A percentile compares a stretch with the other conserved stretches of the same genome.
These are phyloP conservation scores for Eupithecia vulgata DNA, from an alignment of 2,888 invertebrate genomes.

Conservation along the genomic window DNA sequence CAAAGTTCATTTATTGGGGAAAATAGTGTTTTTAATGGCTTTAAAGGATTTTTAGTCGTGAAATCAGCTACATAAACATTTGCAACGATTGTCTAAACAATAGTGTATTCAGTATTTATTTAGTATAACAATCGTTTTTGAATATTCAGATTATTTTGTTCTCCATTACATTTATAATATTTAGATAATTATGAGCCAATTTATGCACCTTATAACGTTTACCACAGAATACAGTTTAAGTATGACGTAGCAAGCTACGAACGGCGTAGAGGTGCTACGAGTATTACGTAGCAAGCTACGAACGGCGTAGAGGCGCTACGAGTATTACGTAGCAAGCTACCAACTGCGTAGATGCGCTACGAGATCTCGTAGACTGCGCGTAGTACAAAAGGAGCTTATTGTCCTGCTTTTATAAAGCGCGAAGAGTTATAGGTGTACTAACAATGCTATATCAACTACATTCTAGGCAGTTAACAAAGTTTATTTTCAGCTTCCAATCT, in stretches of 20 bases:
- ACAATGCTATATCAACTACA: not conserved
- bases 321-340: slow-evolving; percentile 52
- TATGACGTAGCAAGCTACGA: slow-evolving; percentile 19
- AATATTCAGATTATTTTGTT: not conserved
- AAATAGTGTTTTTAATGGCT: not conserved
- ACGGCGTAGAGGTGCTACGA: slow-evolving; percentile 18
- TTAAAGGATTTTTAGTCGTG: not conserved
- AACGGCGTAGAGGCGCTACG: slow-evolving; percentile 20
- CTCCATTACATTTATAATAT: not conserved
- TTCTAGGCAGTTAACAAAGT: too few relatives aligned
- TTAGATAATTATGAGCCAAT: not conserved
- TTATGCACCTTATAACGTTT: not conserved
- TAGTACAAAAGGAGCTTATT: not conserved
- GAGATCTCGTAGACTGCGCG: slow-evolving; percentile 24
- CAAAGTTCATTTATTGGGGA: not conserved
- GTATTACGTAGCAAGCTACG: slow-evolving; percentile 48
- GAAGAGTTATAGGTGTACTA: not conserved
- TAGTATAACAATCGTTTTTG: not conserved
- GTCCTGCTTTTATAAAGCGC: not conserved
- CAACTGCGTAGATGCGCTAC: slow-evolving; percentile 52
- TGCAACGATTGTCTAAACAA: not conserved
- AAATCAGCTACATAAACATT: not conserved
- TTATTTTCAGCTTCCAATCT: not conserved
- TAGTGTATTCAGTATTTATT: not conserved
- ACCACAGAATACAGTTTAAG: not conserved